Evolutionary conservation across 2,888 invertebrate genomes (phyloP).

Genomic region (Argyresthia albistria): DNA sequence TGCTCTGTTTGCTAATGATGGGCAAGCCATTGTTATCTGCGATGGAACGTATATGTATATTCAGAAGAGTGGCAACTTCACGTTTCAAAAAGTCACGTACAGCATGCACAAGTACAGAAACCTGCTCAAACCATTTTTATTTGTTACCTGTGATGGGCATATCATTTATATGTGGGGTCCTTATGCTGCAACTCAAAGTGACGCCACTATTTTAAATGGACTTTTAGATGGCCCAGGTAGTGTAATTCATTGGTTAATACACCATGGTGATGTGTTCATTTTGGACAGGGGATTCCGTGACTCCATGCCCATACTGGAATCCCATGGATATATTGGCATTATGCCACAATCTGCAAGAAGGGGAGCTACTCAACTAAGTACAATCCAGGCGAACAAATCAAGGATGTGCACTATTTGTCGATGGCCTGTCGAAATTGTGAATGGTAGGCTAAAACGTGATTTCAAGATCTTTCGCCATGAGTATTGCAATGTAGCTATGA

Average conservation of each 20-base stretch:
- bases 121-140: neutral
- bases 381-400: conserved; percentile 4
- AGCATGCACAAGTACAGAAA: conserved; percentile 17
- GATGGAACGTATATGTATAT: conserved; percentile 5
- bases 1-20: conserved; percentile 2
- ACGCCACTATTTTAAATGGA: conserved; percentile 11
- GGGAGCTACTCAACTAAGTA: conserved; percentile 3
- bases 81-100: conserved; percentile 11
- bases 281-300: conserved; percentile 5
- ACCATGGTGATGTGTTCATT: conserved; percentile 3
- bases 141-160: conserved; percentile 14
- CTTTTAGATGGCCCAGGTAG: conserved; percentile 3
- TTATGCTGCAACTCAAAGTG: conserved; percentile 13
- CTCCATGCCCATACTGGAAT: conserved; percentile 1
- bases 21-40: conserved; percentile 1
- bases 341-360: conserved; percentile 2
- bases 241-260: conserved; percentile 2
- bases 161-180: conserved; percentile 15
- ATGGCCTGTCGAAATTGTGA: conserved; percentile 2
- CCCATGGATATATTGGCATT: conserved; percentile 1
- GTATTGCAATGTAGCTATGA: conserved; percentile 3
- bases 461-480: conserved; percentile 7
- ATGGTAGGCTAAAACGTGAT: conserved; percentile 3
- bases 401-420: conserved; percentile 2
- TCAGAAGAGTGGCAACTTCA: conserved; percentile 5